These are phyloP conservation scores for Apeltes quadracus DNA, from an alignment of 2,113 vertebrate species.

Conservation along the genomic window DNA sequence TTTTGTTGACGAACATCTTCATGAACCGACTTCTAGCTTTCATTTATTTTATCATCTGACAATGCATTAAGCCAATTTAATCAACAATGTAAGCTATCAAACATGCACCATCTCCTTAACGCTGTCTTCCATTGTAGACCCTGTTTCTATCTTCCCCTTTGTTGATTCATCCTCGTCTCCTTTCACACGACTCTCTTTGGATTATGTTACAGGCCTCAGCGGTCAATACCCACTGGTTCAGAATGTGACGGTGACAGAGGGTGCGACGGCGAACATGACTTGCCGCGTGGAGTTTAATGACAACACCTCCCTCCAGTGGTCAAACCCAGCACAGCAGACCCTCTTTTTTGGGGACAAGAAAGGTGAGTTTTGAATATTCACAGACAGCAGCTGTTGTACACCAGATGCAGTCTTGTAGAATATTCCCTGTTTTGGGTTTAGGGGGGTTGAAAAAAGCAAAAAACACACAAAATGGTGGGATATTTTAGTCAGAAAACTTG, in stretches of 20 bases:
- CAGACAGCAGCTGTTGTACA: constrained; percentile 4
- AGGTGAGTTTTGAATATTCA: constrained; percentile 80
- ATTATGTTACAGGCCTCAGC: constrained; percentile 84
- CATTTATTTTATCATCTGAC: neutral
- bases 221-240: constrained; percentile 95
- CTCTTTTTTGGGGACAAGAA: constrained; percentile 99
- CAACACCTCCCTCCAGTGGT: constrained; percentile 99
- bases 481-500: neutral
- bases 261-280: constrained; percentile 94
- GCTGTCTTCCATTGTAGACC: neutral
- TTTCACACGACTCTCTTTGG: constrained; percentile 30
- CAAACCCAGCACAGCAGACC: constrained; percentile 99
- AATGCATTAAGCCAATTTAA: constrained; percentile 6
- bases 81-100: constrained; percentile 16
- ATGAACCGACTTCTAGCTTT: neutral
- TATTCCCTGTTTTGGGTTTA: constrained; percentile 21
- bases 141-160: constrained; percentile 1
- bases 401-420: constrained; percentile 21
- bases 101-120: constrained; percentile 33
- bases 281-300: constrained; percentile 99
- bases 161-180: constrained; percentile 9
- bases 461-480: constrained; percentile 5
- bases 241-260: constrained; percentile 96
- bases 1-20: neutral
- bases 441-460: constrained; percentile 16